Base-by-base conservation (phyloP, 2,888 invertebrate genomes). In the Cyclophora albipunctata region DNA sequence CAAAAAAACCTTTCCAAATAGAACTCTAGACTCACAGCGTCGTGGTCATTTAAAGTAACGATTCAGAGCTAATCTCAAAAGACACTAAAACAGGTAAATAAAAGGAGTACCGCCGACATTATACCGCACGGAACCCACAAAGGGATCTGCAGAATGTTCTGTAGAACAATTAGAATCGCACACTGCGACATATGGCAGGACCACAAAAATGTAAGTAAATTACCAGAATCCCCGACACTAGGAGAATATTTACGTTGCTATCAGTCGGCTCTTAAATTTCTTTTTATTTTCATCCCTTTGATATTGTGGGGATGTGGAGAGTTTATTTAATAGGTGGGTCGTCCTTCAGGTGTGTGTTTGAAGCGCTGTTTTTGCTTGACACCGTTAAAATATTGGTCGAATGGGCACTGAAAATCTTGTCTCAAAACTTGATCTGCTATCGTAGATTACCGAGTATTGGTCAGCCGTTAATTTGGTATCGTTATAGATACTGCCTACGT, bases 151-250 rank as follows among this genome's bases (percentile, higher is more conserved):
- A 20, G 20, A 20, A 20, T 20, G 69, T 60, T 63, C 59, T 49
- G 63, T 64, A 55, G 60, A 64, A 69, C 69, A 73, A 73, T 73
- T 73, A 73, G 67, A 69, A 59, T 54, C 55, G 53, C 60, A 54
- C 56, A 59, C 57, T 54, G 63, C 60, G 66, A 65, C 73, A 71
- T 65, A 66, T 73, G 71, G 67, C 46, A 35, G 50, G 58, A 62
- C 62, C 54, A 66, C 65, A 71, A 68, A 70, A 70, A 66, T 70
- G 62, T 69, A 61, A 64, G 64, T 62, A 65, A 59, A 64, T 64
- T 63, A 61, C 53, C 60, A 58, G 54, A 57, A 51, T 43, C 47
- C 51, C 52, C 50, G 55, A 54, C 51, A 53, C 50, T 60, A 46
- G 47, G 55, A 58, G 58, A 60, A 63, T 66, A 62, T 63, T 69